Evolutionary conservation across 2,888 invertebrate genomes (phyloP), one percentile per base, ranked within the genome.

Genomic region (Bombyx huttoni): DNA sequence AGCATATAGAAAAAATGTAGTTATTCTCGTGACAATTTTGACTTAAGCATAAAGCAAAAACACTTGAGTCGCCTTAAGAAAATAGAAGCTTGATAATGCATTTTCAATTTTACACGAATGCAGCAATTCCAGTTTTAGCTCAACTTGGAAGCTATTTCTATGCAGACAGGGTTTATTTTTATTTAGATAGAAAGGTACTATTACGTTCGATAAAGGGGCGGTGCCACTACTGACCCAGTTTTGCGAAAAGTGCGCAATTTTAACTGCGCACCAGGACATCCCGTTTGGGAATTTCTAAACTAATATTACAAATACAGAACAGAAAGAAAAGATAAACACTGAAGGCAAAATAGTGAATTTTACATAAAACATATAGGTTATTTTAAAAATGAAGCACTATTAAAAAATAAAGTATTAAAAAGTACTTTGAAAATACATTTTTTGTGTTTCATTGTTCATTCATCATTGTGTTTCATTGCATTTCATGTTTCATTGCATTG

Each of bases 201-300:
- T 59, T 69, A 63, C 76, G 87, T 78, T 89, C 89, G 76, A 89
- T 89, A 89, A 84, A 85, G 78, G 83, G 89, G 88, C 84, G 88
- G 82, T 64, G 78, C 75, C 64, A 84, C 89, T 88, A 88, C 86
- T 88, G 87, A 89, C 89, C 89, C 73, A 89, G 78, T 87, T 88
- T 75, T 69, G 72, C 73, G 76, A 79, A 75, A 79, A 83, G 79
- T 87, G 88, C 88, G 89, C 89, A 78, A 75, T 84, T 81, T 78
- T 68, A 73, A 77, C 78, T 81, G 87, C 87, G 88, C 88, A 87
- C 70, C 63, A 62, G 77, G 73, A 81, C 79, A 79, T 78, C 80
- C 80, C 68, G 67, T 75, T 80, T 75, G 69, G 24, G 24, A 24
- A 24, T 10, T 40, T 40, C 7, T 40, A 7, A 40, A 40, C 40